phyloP scores from a whole-genome alignment of 2,113 vertebrate species.

The Catharus bicknelli region DNA sequence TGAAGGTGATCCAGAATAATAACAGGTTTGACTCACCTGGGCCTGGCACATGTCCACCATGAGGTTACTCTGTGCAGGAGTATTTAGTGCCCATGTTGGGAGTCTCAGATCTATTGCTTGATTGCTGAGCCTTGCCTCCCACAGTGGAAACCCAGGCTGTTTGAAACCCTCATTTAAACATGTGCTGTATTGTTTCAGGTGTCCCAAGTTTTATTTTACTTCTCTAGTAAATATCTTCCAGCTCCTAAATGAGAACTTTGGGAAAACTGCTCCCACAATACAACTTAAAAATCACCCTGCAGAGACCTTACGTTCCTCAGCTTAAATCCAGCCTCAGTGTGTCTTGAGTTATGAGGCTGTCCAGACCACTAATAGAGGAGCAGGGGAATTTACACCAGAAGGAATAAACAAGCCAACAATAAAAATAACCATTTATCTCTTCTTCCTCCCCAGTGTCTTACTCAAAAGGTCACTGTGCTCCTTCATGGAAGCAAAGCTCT shows the following conservation, averaged over 20 bases:
- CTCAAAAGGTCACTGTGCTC: conserved; percentile 51
- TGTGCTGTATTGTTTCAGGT: conserved; percentile 52
- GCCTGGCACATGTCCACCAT: fast-evolving
- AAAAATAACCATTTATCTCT: conserved; percentile 63
- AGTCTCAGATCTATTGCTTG: not conserved
- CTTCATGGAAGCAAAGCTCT: not conserved
- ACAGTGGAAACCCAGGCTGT: not conserved
- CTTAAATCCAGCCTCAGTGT: conserved; percentile 44
- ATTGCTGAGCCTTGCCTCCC: not conserved
- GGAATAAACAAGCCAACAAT: conserved; percentile 65
- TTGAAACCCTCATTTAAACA: not conserved
- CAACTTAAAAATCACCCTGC: conserved; percentile 43
- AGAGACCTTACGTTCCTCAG: conserved; percentile 21
- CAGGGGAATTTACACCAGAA: conserved; percentile 54
- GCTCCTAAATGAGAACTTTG: conserved; percentile 11
- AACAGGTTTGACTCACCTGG: not conserved
- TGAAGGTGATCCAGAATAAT: not conserved
- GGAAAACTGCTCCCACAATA: conserved; percentile 38
- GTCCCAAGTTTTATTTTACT: conserved; percentile 42
- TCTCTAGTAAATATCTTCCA: conserved; percentile 46
- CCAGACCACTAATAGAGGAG: conserved; percentile 50
- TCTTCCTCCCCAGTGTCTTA: conserved; percentile 30
- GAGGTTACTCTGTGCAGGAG: not conserved
- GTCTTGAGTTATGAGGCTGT: conserved; percentile 61
- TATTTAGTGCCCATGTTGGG: not conserved